phyloP scores from a whole-genome alignment of 2,797 vertebrate genomes.

The Setipinna tenuifilis region DNA sequence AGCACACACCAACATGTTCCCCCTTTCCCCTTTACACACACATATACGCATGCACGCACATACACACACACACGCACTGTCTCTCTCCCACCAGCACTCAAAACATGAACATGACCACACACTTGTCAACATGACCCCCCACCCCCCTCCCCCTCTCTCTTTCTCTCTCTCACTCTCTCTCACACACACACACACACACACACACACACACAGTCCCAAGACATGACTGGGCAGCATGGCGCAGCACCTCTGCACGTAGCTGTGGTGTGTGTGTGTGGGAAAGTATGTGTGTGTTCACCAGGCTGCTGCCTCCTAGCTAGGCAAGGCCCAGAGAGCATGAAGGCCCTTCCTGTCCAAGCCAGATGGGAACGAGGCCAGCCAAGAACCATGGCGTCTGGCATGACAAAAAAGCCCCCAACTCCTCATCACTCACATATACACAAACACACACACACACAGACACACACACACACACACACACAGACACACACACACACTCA shows the following conservation, averaged over 20 bases:
- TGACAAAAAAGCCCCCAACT: background rate
- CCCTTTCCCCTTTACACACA: background rate
- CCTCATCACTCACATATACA: background rate
- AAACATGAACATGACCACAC: too few species aligned
- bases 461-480: background rate
- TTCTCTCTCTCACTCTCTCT: too few species aligned
- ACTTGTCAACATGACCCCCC: too few species aligned
- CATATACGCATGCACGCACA: background rate
- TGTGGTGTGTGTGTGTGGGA: constrained; percentile 42
- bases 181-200: too few species aligned
- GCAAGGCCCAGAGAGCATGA: constrained; percentile 30
- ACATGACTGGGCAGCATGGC: background rate
- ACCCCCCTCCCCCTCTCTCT: too few species aligned
- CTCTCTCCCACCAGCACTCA: too few species aligned
- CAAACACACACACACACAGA: background rate
- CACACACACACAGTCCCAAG: background rate
- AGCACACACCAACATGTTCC: background rate
- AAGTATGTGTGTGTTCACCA: constrained; percentile 43
- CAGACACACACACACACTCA: background rate
- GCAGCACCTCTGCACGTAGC: background rate
- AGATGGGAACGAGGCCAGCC: constrained; percentile 46
- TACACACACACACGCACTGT: background rate
- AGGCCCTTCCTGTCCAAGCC: constrained; percentile 25
- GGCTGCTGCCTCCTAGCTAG: constrained; percentile 39
- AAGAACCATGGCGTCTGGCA: background rate